phyloP scores from a whole-genome alignment of 2,888 invertebrate genomes.

The Acanthopleura granulata region DNA sequence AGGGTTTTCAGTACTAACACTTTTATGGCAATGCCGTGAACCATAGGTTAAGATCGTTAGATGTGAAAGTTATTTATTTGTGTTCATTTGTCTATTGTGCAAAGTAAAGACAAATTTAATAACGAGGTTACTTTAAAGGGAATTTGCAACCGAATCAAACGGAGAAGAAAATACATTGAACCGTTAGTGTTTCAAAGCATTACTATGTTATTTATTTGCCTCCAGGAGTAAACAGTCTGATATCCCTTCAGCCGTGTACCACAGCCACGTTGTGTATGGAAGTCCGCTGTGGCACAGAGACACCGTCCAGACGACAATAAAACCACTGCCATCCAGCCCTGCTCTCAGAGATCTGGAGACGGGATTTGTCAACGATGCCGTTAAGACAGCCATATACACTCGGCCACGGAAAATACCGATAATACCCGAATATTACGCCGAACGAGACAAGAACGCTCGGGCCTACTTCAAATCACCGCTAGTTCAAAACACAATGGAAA shows the following conservation, averaged over 20 bases:
- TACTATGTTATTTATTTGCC: too few species aligned
- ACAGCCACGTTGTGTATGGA: conserved; percentile 29
- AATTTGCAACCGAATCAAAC: too few species aligned
- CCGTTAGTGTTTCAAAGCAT: too few species aligned
- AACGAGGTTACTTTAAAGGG: too few species aligned
- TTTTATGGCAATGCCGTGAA: too few species aligned
- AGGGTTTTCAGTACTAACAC: too few species aligned
- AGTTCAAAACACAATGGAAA: conserved; percentile 42
- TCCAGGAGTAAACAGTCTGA: too few species aligned
- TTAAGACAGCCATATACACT: conserved; percentile 36
- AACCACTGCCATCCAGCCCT: conserved; percentile 36
- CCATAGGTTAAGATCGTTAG: too few species aligned
- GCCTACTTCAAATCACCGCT: conserved; percentile 58
- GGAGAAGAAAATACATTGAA: too few species aligned
- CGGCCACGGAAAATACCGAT: conserved; percentile 48
- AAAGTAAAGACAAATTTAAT: too few species aligned
- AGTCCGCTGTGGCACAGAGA: conserved; percentile 54
- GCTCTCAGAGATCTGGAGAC: conserved; percentile 32
- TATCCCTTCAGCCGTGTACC: not conserved
- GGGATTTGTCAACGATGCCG: conserved; percentile 52
- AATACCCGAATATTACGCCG: conserved; percentile 60
- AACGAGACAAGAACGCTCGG: conserved; percentile 49
- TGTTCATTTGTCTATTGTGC: too few species aligned
- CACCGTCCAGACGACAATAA: conserved; percentile 34
- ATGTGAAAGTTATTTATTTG: too few species aligned